Evolutionary conservation across 2,888 invertebrate genomes (phyloP), one percentile per base, ranked within the genome.

Genomic region (Lysandra coridon): DNA sequence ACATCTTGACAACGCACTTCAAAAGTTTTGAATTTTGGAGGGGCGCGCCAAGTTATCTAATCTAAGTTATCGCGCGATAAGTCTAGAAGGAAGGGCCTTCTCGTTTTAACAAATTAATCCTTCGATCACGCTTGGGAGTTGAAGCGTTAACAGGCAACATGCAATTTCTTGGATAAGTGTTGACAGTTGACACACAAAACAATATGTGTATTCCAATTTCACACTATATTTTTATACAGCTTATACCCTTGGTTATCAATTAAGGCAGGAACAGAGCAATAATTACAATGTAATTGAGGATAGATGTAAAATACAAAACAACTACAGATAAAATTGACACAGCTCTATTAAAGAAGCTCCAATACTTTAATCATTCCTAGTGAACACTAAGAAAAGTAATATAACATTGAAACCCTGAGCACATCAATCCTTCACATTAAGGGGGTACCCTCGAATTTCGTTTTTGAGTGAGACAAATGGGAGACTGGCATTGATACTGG

Each of bases 301-400:
- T 33, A 33, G 10, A 69, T 14, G 5, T 23, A 7, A 23, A 33
- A 33, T 69, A 69, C 33, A 23, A 62, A 62, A 69, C 33, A 69
- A 69, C 14, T 69, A 33, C 33, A 69, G 33, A 33, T 33, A 69
- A 69, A 69, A 69, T 73, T 40, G n/a, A 74, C 44, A 74, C n/a
- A 44, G 69, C 5, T 23, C 69, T 33, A 33, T 12, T 69, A 14
- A 33, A 12, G 30, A 33, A 14, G 14, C 33, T 33, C 3, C 33
- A 33, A 23, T 33, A 33, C 62, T 62, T 1, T 23, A 1, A 73
- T 23, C 14, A 4, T 37, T 73, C 2, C 62, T 62, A 62, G 62
- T 73, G 23, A 10, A 44, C 44, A 23, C 69, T 62, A 14, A 69
- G 5, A 33, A 69, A 33, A 69, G 33, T 23, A 23, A 23, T 14